A percentile compares a stretch with the other conserved stretches of the same genome.
Conservation (phyloP, 2,113 vertebrate species). For the Merops nubicus region DNA sequence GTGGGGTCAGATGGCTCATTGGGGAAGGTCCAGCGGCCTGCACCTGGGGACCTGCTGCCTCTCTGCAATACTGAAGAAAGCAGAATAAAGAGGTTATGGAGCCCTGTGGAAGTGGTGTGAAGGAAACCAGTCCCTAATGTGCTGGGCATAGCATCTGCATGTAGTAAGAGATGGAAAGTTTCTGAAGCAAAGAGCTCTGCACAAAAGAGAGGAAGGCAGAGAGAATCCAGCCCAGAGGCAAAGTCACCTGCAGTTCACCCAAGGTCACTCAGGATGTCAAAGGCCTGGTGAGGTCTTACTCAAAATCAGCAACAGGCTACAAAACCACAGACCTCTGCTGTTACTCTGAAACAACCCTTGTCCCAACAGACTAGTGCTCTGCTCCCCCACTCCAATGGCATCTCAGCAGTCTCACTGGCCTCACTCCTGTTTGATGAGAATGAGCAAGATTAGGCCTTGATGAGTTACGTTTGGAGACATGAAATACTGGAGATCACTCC, state of each 20-base stretch:
- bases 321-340: not conserved
- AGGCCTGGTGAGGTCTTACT: not conserved
- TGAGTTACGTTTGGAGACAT: not conserved
- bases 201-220: not conserved
- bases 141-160: fast-evolving
- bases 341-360: not conserved
- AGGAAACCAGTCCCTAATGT: not conserved
- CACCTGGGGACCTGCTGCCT: not conserved
- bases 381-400: not conserved
- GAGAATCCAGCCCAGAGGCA: not conserved
- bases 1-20: not conserved
- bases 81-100: not conserved
- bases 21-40: not conserved
- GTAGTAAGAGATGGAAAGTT: not conserved
- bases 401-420: not conserved
- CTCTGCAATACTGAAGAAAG: not conserved
- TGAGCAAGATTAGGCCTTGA: not conserved
- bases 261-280: not conserved
- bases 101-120: not conserved
- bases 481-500: not conserved
- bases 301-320: not conserved
- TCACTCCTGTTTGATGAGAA: not conserved
- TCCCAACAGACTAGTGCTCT: not conserved
- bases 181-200: not conserved
- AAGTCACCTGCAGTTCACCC: not conserved